Base-by-base conservation (phyloP, 2,797 vertebrate species). In the Kryptopterus vitreolus region DNA sequence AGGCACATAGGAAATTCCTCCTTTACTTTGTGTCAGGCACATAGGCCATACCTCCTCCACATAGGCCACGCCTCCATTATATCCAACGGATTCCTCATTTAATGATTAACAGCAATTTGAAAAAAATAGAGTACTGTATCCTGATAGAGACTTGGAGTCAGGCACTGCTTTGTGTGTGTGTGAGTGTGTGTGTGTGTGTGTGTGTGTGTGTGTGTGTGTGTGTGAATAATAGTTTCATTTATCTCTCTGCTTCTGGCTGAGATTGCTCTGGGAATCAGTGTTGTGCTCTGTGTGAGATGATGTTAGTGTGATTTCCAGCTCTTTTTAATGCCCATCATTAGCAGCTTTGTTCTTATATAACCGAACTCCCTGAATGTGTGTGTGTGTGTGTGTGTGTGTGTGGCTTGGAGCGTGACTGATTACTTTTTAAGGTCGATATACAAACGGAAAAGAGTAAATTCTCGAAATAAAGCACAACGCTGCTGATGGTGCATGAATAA, bases 211-310 rank as follows among this genome's bases (percentile, higher is more conserved):
- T 43, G 29, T 43, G 38, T 68, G 31, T 46, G 57, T 57, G 35
- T 81, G 24, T 59, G 43, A 62, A 76, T 80, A 75, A 69, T 63
- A n/a, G 77, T 80, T 80, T n/a, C 38, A 78, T 84, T 84, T 71
- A 75, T 55, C 26, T 26, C 10, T 12, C 46, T 55, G n/a, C 63
- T 74, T 79, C 57, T 53, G 68, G 62, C 63, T 35, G 62, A 46
- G 24, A 70, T 72, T 35, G 68, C 62, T 79, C 59, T 69, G 73
- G 62, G 73, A 78, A 70, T 43, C 2, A 59, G 53, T 9, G 11
- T 58, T 76, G 50, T 79, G 48, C 63, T 43, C 79, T 73, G 58
- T 24, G 55, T 78, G 70, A 4, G 29, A 33, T 77, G 55, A 80
- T 72, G 24, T 61, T 66, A 58, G 20, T 77, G 33, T 43, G 75